Evolutionary conservation across 2,888 invertebrate genomes (phyloP), one percentile per base, ranked within the genome.

Genomic region (Epirrhoe alternata): DNA sequence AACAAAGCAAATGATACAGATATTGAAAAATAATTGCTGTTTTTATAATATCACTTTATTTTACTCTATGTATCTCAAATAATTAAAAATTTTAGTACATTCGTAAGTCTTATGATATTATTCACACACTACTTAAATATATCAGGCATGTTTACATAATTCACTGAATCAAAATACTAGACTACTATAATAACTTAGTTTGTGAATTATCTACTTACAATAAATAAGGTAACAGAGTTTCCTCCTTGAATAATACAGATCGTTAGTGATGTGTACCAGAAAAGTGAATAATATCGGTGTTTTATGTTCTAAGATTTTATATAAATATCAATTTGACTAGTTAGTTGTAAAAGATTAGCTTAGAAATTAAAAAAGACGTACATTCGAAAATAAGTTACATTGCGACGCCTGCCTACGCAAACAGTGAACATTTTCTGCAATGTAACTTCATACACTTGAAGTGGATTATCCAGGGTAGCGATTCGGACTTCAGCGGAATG

Each of bases 261-360:
- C 10, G 30, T 16, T 31, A 16, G 16, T 16, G 47, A 38, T 14
- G 51, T 52, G 45, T 50, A 2, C 30, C 17, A 42, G 17, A 59
- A 52, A 35, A 63, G 45, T 45, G 24, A 66, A 45, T 52, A 47
- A 45, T 56, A 30, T 12, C 14, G 10, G 3, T n/a, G 14, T 60
- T 52, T 47, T 35, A 55, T 51, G 54, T 54, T 59, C 58, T 64
- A 64, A 42, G 33, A 33, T 57, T 45, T 49, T 54, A 58, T 51
- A 63, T 70, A 67, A 71, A 59, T 61, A 64, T 68, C 30, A 68
- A 60, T 70, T 72, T 74, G 74, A 74, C 74, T 74, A 74, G 74
- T 74, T 74, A 74, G 74, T 74, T 68, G 60, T 52, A 66, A 63
- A 68, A 68, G 24, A 66, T 61, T 53, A 64, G 61, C 52, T 64